phyloP scores from a whole-genome alignment of 2,113 vertebrate genomes.

The Archilochus colubris region DNA sequence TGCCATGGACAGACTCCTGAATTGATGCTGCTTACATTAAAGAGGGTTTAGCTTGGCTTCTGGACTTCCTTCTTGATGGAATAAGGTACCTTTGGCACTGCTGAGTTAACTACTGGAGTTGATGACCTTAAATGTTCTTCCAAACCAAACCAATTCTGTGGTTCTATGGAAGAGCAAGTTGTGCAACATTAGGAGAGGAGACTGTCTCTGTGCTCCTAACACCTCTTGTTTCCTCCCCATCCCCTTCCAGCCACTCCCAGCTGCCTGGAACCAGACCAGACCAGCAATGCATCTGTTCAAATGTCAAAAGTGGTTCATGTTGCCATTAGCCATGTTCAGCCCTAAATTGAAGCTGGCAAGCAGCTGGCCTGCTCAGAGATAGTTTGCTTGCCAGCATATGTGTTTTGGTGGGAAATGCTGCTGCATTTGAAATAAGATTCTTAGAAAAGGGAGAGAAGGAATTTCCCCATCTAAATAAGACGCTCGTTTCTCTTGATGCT shows the following conservation, averaged over 20 bases:
- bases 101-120: too few relatives aligned
- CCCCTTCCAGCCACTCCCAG: not conserved
- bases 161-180: not conserved
- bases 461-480: not conserved
- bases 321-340: slow-evolving; percentile 11
- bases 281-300: not conserved
- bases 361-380: slow-evolving; percentile 15
- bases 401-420: slow-evolving; percentile 26
- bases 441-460: not conserved
- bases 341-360: slow-evolving; percentile 50
- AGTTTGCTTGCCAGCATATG: not conserved
- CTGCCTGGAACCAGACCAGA: not conserved
- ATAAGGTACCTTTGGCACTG: too few relatives aligned
- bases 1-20: not conserved
- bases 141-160: too few relatives aligned
- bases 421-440: not conserved
- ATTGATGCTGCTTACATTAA: not conserved
- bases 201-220: not conserved
- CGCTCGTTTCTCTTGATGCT: not conserved
- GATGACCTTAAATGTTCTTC: too few relatives aligned
- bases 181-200: not conserved
- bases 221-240: not conserved
- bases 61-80: not conserved
- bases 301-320: not conserved
- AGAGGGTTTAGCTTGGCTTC: not conserved